These are phyloP conservation scores for Sthenelais limicola DNA, from an alignment of 2,888 invertebrate species.

Conservation along the genomic window DNA sequence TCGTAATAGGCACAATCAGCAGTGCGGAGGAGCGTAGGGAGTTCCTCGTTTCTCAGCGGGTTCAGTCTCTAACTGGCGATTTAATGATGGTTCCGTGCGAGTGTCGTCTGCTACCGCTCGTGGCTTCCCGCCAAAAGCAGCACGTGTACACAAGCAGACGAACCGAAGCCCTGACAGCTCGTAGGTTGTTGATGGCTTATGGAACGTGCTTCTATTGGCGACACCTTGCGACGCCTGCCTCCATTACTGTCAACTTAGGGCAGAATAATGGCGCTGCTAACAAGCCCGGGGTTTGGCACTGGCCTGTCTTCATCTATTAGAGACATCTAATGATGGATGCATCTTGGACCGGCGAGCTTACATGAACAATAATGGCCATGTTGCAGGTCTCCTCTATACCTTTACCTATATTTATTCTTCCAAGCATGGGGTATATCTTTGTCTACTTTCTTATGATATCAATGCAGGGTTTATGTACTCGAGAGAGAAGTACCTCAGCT, in stretches of 20 bases:
- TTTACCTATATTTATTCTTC: too few species aligned
- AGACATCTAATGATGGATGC: too few species aligned
- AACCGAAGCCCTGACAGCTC: background rate
- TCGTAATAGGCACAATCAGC: slow-evolving; percentile 34
- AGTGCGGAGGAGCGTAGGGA: slow-evolving; percentile 1
- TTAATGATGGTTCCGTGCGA: slow-evolving; percentile 21
- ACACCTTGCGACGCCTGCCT: slow-evolving; percentile 22
- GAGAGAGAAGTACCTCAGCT: too few species aligned
- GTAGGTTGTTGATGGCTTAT: background rate
- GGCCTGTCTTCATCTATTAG: too few species aligned
- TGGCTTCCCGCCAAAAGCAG: background rate
- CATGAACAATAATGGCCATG: too few species aligned
- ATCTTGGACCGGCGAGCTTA: too few species aligned
- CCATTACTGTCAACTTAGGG: background rate
- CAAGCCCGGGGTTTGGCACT: slow-evolving; percentile 15
- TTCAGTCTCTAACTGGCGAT: slow-evolving; percentile 1
- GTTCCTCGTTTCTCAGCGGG: slow-evolving; percentile 21
- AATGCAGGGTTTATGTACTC: too few species aligned
- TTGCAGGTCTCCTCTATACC: too few species aligned
- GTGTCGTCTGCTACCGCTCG: background rate
- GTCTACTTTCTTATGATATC: too few species aligned
- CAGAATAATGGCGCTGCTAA: background rate
- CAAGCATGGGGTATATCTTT: too few species aligned
- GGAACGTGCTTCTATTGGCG: slow-evolving; percentile 20
- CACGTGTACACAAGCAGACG: slow-evolving; percentile 20